A percentile compares a stretch with the other conserved stretches of the same genome.
Conservation (phyloP, 2,888 invertebrate species). For the Exocentrus adspersus region DNA sequence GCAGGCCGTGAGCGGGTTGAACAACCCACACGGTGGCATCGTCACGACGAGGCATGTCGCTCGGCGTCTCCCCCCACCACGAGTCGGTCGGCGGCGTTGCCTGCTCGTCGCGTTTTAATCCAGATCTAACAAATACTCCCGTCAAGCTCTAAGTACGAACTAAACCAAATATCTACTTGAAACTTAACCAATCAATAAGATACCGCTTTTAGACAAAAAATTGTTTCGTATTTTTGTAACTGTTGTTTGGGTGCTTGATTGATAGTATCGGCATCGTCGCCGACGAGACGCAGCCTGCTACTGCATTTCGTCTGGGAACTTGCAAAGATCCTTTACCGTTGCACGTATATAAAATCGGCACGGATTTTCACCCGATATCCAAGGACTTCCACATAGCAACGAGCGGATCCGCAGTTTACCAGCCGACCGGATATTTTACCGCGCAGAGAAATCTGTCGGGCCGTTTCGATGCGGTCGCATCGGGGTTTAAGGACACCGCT, state of each 20-base stretch:
- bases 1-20: constrained; percentile 36
- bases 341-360: not conserved
- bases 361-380: not conserved
- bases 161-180: no score
- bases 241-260: no score
- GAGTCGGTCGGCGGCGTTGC: not conserved
- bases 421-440: not conserved
- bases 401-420: not conserved
- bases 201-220: no score
- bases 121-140: not conserved
- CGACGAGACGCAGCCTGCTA: not conserved
- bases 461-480: no score
- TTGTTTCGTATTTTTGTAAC: no score
- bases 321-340: not conserved
- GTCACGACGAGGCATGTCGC: constrained; percentile 21
- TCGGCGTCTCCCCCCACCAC: not conserved
- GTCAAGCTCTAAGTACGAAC: no score
- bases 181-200: no score
- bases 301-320: not conserved
- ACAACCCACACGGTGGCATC: constrained; percentile 32
- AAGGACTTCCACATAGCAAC: constrained; percentile 1
- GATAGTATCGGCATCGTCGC: no score
- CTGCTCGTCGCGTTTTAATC: not conserved
- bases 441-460: no score
- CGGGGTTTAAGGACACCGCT: no score